A percentile compares a stretch with the other conserved stretches of the same genome.
Evolutionary conservation across 2,888 invertebrate genomes (phyloP).

Genomic region (Stenotaenia linearis): DNA sequence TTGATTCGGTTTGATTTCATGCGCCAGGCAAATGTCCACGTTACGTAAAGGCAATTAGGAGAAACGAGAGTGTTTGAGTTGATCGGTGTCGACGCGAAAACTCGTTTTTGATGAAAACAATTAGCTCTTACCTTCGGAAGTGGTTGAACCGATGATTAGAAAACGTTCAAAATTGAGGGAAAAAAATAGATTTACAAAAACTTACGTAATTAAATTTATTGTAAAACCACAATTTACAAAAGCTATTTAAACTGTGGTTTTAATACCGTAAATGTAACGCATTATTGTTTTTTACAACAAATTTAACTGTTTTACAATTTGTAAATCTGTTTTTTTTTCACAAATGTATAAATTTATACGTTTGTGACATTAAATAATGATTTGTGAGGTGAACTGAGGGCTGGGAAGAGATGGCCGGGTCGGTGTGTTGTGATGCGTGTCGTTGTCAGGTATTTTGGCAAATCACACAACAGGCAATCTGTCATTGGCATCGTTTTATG

Average conservation of each 20-base stretch:
- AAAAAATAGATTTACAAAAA: too few relatives aligned
- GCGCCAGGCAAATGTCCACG: not conserved
- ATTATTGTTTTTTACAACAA: too few relatives aligned
- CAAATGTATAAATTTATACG: too few relatives aligned
- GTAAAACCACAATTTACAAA: too few relatives aligned
- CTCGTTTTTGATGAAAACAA: constrained; percentile 6
- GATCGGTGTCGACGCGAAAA: not conserved
- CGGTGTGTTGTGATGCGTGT: constrained; percentile 2
- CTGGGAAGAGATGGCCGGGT: not conserved
- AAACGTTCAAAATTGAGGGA: not conserved
- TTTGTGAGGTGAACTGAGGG: constrained; percentile 3
- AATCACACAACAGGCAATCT: not conserved
- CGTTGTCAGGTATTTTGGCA: not conserved
- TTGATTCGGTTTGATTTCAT: not conserved
- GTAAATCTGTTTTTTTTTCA: too few relatives aligned
- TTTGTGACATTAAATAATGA: not conserved
- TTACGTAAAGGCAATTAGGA: not conserved
- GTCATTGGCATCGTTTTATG: not conserved
- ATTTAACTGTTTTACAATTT: too few relatives aligned
- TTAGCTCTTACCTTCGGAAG: not conserved
- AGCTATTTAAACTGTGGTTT: too few relatives aligned
- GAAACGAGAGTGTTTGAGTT: not conserved
- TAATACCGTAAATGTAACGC: too few relatives aligned
- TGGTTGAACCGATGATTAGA: not conserved
- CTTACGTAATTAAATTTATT: too few relatives aligned